phyloP scores from a whole-genome alignment of 1,140 invertebrate genomes.

The Lycorma delicatula region DNA sequence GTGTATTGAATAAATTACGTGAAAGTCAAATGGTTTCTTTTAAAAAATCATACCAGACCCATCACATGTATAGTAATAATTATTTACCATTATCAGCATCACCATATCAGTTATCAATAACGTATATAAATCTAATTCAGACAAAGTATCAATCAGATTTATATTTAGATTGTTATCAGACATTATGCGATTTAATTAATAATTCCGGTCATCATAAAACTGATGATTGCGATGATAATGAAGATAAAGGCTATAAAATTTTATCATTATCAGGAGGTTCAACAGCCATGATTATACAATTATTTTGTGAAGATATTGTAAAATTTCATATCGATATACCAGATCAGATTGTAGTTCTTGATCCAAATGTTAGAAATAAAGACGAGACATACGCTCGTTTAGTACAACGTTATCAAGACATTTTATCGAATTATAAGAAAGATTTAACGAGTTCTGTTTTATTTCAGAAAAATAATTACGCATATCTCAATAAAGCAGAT shows the following conservation, averaged over 20 bases:
- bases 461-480: background rate
- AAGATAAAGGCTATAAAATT: too few relatives aligned
- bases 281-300: background rate
- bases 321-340: conserved; percentile 47
- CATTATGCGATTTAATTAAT: too few relatives aligned
- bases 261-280: conserved; percentile 10
- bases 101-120: conserved; percentile 43
- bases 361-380: conserved; percentile 43
- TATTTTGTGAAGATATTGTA: conserved; percentile 5
- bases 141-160: conserved; percentile 9
- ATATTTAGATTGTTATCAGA: conserved; percentile 8
- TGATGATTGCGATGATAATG: background rate
- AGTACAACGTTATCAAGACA: conserved; percentile 27
- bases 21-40: conserved; percentile 47
- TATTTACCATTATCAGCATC: conserved; percentile 42
- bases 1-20: conserved; percentile 48
- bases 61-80: conserved; percentile 22
- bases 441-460: background rate
- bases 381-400: conserved; percentile 43
- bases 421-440: background rate
- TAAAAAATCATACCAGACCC: conserved; percentile 38
- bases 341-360: conserved; percentile 49
- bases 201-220: too few relatives aligned
- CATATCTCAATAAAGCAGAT: background rate
- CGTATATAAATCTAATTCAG: conserved; percentile 8